These are phyloP conservation scores for Galaxea fascicularis DNA, from an alignment of 92 coral and sea anemone species.

Conservation along the genomic window DNA sequence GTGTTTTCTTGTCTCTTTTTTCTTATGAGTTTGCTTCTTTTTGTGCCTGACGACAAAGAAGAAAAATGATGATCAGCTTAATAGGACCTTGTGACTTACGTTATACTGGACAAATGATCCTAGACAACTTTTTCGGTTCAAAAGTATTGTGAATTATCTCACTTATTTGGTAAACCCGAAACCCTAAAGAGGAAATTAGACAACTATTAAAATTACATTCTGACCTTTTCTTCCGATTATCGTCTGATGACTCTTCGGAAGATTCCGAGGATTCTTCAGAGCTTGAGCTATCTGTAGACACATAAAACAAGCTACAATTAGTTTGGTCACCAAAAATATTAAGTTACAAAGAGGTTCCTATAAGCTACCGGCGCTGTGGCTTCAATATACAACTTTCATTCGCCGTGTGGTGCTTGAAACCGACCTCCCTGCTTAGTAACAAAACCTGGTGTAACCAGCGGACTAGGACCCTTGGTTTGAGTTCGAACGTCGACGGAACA, in stretches of 20 bases:
- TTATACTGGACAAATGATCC: neutral
- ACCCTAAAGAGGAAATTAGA: neutral
- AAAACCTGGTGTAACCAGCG: too few relatives aligned
- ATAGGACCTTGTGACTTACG: too few relatives aligned
- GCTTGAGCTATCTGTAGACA: slow-evolving; percentile 63
- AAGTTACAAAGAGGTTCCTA: too few relatives aligned
- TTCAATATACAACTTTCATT: too few relatives aligned
- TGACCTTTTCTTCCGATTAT: slow-evolving; percentile 53
- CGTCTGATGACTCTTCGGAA: slow-evolving; percentile 54
- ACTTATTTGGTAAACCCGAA: neutral
- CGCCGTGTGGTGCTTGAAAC: too few relatives aligned
- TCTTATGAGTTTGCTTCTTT: slow-evolving; percentile 9
- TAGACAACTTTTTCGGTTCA: neutral
- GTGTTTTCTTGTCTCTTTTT: slow-evolving; percentile 8
- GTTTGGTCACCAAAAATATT: too few relatives aligned
- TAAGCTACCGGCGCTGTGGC: too few relatives aligned
- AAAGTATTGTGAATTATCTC: neutral
- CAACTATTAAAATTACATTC: neutral
- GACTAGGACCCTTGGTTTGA: too few relatives aligned
- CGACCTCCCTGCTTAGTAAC: too few relatives aligned
- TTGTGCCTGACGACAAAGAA: neutral
- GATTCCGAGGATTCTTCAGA: slow-evolving; percentile 56
- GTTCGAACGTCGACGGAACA: too few relatives aligned
- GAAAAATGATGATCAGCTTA: neutral
- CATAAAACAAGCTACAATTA: neutral